Conservation (phyloP, 1,140 invertebrate genomes). For the Charaxes varanes region DNA sequence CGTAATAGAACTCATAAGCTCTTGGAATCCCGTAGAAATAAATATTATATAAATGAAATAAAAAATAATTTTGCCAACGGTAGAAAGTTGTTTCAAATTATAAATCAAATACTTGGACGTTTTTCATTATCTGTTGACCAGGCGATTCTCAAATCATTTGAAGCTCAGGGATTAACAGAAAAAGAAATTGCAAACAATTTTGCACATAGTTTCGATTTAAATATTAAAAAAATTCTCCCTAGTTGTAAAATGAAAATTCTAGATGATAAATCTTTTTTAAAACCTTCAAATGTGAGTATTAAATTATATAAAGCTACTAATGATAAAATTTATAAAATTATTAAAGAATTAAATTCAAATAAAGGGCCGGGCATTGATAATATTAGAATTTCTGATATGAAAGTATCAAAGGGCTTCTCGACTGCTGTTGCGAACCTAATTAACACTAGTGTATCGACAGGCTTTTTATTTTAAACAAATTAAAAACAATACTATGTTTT, state of each 20-base stretch:
- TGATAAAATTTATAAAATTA: slow-evolving; percentile 16
- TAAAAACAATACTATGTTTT: too few species aligned
- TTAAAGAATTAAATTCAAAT: slow-evolving; percentile 21
- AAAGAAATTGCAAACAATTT: slow-evolving; percentile 23
- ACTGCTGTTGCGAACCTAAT: too few species aligned
- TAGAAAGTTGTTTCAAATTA: slow-evolving; percentile 26
- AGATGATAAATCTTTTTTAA: too few species aligned
- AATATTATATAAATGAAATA: slow-evolving; percentile 24
- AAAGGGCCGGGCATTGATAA: too few species aligned
- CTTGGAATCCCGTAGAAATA: slow-evolving; percentile 24
- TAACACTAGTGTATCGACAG: too few species aligned
- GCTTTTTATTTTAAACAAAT: too few species aligned
- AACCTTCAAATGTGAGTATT: slow-evolving; percentile 18
- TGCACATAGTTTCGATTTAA: slow-evolving; percentile 16
- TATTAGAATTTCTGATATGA: too few species aligned
- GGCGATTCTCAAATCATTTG: slow-evolving; percentile 23
- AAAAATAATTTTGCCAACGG: slow-evolving; percentile 23
- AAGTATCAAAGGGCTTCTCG: too few species aligned
- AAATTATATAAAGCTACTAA: slow-evolving; percentile 21
- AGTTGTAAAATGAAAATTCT: slow-evolving; percentile 18
- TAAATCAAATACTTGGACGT: slow-evolving; percentile 29
- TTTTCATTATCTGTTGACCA: slow-evolving; percentile 24
- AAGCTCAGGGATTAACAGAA: slow-evolving; percentile 15
- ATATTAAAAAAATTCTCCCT: slow-evolving; percentile 13
- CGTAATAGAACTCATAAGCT: slow-evolving; percentile 32